These are phyloP conservation scores for Macroramphosus scolopax DNA, from an alignment of 2,797 vertebrate species.

Conservation along the genomic window DNA sequence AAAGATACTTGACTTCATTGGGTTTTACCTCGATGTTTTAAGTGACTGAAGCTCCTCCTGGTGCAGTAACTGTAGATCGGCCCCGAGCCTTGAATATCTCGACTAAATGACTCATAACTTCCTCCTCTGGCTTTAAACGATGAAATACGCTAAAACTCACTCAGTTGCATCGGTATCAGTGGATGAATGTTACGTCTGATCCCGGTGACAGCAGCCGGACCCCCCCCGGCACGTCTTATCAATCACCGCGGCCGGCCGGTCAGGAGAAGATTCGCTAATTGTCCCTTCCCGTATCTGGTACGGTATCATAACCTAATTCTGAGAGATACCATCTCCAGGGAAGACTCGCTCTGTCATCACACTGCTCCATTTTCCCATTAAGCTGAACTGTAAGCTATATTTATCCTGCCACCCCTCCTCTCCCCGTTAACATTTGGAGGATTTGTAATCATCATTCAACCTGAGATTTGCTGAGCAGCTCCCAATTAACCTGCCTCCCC, in stretches of 20 bases:
- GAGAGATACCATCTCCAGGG: constrained; percentile 67
- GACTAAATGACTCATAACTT: neutral
- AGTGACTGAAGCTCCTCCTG: too few relatives aligned
- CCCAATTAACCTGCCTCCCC: constrained; percentile 77
- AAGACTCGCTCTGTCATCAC: constrained; percentile 55
- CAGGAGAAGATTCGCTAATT: constrained; percentile 65
- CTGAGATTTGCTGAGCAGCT: constrained; percentile 74
- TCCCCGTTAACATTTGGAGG: constrained; percentile 65
- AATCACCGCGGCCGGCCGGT: constrained; percentile 34
- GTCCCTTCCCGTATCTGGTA: constrained; percentile 53
- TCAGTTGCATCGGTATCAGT: neutral
- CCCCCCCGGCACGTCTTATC: constrained; percentile 53
- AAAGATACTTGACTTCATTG: too few relatives aligned
- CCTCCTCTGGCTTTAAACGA: neutral
- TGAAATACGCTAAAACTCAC: neutral
- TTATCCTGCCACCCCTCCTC: constrained; percentile 54
- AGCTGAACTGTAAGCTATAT: constrained; percentile 66
- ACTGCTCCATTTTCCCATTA: constrained; percentile 55
- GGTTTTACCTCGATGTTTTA: too few relatives aligned
- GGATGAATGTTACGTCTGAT: constrained; percentile 25
- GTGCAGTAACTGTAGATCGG: too few relatives aligned
- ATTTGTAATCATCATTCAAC: constrained; percentile 79
- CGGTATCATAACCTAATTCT: constrained; percentile 74
- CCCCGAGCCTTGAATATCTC: neutral
- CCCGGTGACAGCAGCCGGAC: constrained; percentile 21